Conservation (phyloP, 2,797 vertebrate species). For the Nannoperca obscura region DNA sequence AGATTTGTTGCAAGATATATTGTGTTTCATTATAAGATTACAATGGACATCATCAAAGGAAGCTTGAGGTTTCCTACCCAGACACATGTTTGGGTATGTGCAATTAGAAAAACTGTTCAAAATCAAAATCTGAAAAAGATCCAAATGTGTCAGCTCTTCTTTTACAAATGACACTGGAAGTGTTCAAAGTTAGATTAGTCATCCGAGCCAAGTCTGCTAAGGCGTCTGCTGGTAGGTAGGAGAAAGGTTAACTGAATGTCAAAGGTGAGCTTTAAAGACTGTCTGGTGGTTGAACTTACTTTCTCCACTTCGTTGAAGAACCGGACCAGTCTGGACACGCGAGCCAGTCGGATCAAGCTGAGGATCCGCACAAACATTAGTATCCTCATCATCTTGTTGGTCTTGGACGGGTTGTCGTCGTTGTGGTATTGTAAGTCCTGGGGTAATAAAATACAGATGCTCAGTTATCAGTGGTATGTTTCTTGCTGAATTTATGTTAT, state of each 20-base stretch:
- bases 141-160: slow-evolving; percentile 6
- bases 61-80: not conserved
- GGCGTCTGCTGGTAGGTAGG: slow-evolving; percentile 12
- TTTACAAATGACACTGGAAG: slow-evolving; percentile 30
- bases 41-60: not conserved
- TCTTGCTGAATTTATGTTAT: not conserved
- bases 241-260: slow-evolving; percentile 47
- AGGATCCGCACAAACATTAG: slow-evolving; percentile 87
- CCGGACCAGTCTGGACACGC: slow-evolving; percentile 83
- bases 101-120: slow-evolving; percentile 1
- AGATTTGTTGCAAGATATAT: slow-evolving; percentile 12
- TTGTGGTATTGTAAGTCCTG: slow-evolving; percentile 82
- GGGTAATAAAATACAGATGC: not conserved
- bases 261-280: slow-evolving; percentile 19
- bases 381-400: slow-evolving; percentile 86
- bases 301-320: slow-evolving; percentile 89
- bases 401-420: slow-evolving; percentile 80
- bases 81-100: not conserved
- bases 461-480: not conserved
- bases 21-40: slow-evolving; percentile 18
- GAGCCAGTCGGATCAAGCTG: slow-evolving; percentile 84
- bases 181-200: slow-evolving; percentile 30
- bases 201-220: slow-evolving; percentile 22
- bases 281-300: slow-evolving; percentile 66
- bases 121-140: not conserved